Conservation (phyloP, 2,797 vertebrate genomes). For the Gastrophryne carolinensis region DNA sequence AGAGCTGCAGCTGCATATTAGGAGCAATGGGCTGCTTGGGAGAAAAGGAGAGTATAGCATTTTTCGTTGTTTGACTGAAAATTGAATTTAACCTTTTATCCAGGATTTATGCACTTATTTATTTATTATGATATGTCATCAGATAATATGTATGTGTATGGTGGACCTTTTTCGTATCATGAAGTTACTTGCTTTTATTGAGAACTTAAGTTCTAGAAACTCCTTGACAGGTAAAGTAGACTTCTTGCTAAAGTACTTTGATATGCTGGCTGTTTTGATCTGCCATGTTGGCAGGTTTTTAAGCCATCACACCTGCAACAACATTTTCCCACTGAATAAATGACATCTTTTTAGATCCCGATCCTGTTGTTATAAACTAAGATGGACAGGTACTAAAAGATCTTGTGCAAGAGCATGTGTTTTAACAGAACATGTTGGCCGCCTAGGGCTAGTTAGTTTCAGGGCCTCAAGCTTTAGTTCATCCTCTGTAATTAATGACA, state of each 20-base stretch:
- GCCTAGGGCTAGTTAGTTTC: background rate
- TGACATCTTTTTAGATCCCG: constrained; percentile 9
- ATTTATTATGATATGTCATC: too few species aligned
- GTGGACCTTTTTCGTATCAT: too few species aligned
- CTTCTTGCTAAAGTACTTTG: constrained; percentile 4
- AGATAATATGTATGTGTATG: too few species aligned
- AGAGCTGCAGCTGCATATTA: too few species aligned
- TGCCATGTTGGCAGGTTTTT: constrained; percentile 8
- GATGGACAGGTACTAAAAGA: background rate
- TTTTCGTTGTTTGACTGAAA: too few species aligned
- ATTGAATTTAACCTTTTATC: too few species aligned
- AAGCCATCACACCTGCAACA: constrained; percentile 3
- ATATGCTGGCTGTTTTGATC: constrained; percentile 15
- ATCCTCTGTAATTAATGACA: too few species aligned
- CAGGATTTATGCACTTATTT: too few species aligned
- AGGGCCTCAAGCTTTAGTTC: background rate
- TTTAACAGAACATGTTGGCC: background rate
- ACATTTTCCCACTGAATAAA: constrained; percentile 1
- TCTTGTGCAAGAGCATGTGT: background rate
- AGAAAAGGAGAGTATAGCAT: too few species aligned
- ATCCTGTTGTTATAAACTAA: background rate
- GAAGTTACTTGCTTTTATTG: too few species aligned
- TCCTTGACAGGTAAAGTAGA: background rate
- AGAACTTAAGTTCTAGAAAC: too few species aligned
- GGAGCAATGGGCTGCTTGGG: too few species aligned